Evolutionary conservation across 2,888 invertebrate species (phyloP).

Genomic region (Altica lythri): DNA sequence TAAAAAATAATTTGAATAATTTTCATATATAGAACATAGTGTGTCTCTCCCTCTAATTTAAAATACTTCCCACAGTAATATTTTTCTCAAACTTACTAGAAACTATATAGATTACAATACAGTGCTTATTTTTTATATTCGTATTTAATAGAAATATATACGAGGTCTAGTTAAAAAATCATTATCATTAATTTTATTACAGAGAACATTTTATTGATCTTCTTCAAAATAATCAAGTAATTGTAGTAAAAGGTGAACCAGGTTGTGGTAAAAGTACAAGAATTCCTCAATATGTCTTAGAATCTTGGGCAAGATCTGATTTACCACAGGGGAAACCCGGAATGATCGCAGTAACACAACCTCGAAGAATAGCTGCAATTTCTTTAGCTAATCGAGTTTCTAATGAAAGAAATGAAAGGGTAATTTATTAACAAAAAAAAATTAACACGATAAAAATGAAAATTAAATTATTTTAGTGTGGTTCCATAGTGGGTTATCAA

Average conservation of each 20-base stretch:
- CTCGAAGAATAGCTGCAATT: conserved; percentile 71
- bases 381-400: conserved; percentile 70
- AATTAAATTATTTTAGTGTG: conserved; percentile 57
- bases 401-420: conserved; percentile 64
- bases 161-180: neutral
- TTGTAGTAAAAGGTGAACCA: conserved; percentile 71
- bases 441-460: neutral
- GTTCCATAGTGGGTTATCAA: conserved; percentile 70
- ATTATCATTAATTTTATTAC: conserved; percentile 19
- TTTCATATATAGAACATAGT: no score
- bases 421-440: conserved; percentile 46
- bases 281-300: conserved; percentile 67
- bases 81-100: no score
- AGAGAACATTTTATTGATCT: conserved; percentile 61
- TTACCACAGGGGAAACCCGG: conserved; percentile 57
- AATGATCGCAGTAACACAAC: conserved; percentile 68
- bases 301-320: conserved; percentile 56
- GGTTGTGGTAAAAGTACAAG: conserved; percentile 78
- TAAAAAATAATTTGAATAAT: no score
- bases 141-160: conserved; percentile 4
- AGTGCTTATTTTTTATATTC: no score
- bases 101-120: no score
- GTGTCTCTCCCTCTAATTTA: no score
- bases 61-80: no score
- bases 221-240: conserved; percentile 60